Evolutionary conservation across 2,888 invertebrate genomes (phyloP), one percentile per base, ranked within the genome.

Genomic region (Caenorhabditis sp.): DNA sequence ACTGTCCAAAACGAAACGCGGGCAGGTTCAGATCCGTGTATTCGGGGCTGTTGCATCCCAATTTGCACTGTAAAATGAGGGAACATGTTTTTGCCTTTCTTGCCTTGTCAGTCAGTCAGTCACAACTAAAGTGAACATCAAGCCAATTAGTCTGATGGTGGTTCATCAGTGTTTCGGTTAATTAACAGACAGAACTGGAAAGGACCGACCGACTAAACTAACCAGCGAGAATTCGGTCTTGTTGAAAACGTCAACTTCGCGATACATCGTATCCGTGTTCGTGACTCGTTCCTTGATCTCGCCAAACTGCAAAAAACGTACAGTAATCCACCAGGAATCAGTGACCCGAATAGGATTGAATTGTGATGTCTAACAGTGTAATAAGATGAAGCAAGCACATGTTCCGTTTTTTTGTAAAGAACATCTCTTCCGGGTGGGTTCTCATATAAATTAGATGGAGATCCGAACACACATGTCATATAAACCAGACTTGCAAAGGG

Each of bases 171-270:
- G n/a, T n/a, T n/a, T n/a, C n/a, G n/a, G n/a, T n/a, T n/a, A n/a
- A n/a, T n/a, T n/a, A n/a, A n/a, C n/a, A n/a, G n/a, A 7, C 2
- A 4, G 20, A 20, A 30, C 22, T 30, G n/a, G 27, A 2, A 8
- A 30, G n/a, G 8, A 30, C 5, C 11, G 48, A 39, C 45, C 24
- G 13, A 46, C 26, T 37, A 27, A 22, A 43, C 75, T 71, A 46
- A 81, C 81, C 81, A 81, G 52, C 46, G 77, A 77, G 63, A 81
- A 81, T 43, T 81, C 77, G 37, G 79, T 79, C 32, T 79, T 81
- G 63, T 81, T 79, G 26, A 61, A 59, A 20, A 81, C 75, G 52
- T 81, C 78, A 7, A 73, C 41, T 48, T 81, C 79, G 17, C 58
- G 62, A 45, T 62, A 81, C 11, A 65, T 27, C 7, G 77, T 56